Conservation (phyloP, 2,888 invertebrate species). For the Drosophila leonis region DNA sequence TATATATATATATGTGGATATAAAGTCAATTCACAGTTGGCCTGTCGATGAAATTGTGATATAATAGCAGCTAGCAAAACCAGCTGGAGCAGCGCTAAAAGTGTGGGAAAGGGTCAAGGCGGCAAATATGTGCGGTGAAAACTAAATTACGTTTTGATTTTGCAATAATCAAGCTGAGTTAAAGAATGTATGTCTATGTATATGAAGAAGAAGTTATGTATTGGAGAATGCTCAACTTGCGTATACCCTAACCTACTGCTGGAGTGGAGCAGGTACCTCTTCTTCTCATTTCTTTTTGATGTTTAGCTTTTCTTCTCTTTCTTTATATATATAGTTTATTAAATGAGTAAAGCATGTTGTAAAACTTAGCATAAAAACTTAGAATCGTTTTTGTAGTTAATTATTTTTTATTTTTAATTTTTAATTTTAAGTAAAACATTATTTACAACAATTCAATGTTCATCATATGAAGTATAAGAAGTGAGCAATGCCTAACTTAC, state of each 20-base stretch:
- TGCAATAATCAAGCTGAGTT: background rate
- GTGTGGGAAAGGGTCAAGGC: slow-evolving; percentile 28
- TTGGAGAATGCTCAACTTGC: background rate
- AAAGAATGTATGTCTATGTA: background rate
- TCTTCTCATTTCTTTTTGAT: background rate
- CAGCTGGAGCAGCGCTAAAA: slow-evolving; percentile 2
- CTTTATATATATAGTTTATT: too few species aligned
- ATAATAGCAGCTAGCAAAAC: slow-evolving; percentile 45
- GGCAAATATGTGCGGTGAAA: slow-evolving; percentile 1
- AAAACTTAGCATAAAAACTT: too few species aligned
- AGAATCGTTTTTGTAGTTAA: too few species aligned
- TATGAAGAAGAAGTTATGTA: background rate
- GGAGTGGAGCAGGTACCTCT: background rate
- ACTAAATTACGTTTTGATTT: slow-evolving; percentile 5
- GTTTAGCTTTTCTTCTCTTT: too few species aligned
- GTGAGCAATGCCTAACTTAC: too few species aligned
- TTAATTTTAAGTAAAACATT: too few species aligned
- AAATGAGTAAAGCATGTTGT: too few species aligned
- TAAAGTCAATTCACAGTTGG: slow-evolving; percentile 33
- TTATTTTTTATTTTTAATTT: too few species aligned
- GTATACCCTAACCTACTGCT: too few species aligned
- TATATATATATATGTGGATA: background rate
- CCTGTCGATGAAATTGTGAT: slow-evolving; percentile 34
- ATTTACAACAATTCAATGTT: too few species aligned
- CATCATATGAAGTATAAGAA: too few species aligned